These are phyloP conservation scores for Odocoileus hemionus DNA, from an alignment of 2,113 vertebrate species.

Conservation along the genomic window DNA sequence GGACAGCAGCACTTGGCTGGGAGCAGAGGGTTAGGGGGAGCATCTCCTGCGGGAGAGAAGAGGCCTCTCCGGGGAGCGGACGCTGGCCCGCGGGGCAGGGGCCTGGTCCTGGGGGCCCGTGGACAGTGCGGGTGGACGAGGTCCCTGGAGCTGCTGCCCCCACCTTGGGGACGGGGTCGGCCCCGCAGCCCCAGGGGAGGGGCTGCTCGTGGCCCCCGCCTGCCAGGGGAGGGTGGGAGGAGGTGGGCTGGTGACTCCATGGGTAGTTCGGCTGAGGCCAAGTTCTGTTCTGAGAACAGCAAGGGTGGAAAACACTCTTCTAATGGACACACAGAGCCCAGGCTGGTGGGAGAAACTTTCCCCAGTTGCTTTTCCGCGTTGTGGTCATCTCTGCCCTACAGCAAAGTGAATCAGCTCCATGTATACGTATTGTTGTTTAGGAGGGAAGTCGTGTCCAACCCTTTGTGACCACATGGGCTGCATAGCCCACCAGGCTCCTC, in stretches of 20 bases:
- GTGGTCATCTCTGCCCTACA: neutral
- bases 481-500: neutral
- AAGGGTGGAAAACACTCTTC: fast-evolving
- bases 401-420: neutral
- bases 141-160: neutral
- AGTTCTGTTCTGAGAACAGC: neutral
- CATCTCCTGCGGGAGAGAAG: neutral
- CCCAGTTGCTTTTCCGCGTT: neutral
- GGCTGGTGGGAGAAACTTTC: neutral
- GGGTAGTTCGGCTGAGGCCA: no score
- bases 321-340: neutral
- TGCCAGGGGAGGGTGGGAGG: neutral
- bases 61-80: no score
- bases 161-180: neutral
- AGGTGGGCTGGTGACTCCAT: neutral
- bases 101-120: neutral
- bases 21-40: neutral
- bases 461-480: neutral
- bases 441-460: neutral
- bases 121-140: no score
- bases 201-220: neutral
- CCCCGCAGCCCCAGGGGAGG: neutral
- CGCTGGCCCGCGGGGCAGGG: neutral
- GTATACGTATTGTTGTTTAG: neutral
- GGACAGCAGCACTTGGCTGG: neutral